Percentiles rank a stretch among this genome's conserved stretches.
Conservation (phyloP, 2,888 invertebrate species). For the Pseudanteris insignis region DNA sequence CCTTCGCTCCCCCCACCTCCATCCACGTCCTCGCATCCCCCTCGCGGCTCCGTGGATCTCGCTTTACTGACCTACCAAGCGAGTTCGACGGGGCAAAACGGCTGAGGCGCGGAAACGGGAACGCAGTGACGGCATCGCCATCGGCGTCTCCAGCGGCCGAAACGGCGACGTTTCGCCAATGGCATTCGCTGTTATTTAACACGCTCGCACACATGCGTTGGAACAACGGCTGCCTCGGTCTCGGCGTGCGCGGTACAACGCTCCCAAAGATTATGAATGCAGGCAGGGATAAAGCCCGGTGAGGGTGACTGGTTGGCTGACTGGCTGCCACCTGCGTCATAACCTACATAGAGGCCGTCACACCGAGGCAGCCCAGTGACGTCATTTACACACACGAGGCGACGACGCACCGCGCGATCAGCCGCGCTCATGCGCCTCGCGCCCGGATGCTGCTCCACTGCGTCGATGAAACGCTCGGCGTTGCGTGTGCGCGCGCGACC, state of each 20-base stretch:
- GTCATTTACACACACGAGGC: slow-evolving; percentile 48
- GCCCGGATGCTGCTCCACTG: slow-evolving; percentile 32
- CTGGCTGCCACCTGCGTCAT: slow-evolving; percentile 57
- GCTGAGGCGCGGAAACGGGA: too few relatives aligned
- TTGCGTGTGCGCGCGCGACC: slow-evolving; percentile 16
- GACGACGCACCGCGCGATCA: slow-evolving; percentile 25
- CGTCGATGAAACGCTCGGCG: slow-evolving; percentile 38
- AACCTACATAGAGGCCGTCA: slow-evolving; percentile 63
- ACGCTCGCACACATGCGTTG: too few relatives aligned
- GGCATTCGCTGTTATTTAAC: slow-evolving; percentile 14
- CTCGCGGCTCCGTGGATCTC: too few relatives aligned
- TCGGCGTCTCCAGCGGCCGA: too few relatives aligned
- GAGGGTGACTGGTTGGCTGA: slow-evolving; percentile 40
- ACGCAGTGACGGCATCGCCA: too few relatives aligned
- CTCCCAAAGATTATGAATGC: slow-evolving; percentile 50
- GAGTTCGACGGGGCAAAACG: too few relatives aligned
- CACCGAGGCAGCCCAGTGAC: slow-evolving; percentile 55
- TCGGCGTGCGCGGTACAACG: slow-evolving; percentile 38
- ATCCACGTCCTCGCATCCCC: too few relatives aligned
- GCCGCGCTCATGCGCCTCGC: slow-evolving; percentile 27
- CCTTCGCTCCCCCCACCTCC: too few relatives aligned
- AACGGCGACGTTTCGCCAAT: slow-evolving; percentile 15
- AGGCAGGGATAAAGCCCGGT: slow-evolving; percentile 53
- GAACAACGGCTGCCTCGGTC: slow-evolving; percentile 20
- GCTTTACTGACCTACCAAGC: too few relatives aligned